Percentiles rank a stretch among this genome's conserved stretches.
These are phyloP conservation scores for Pseudorectes ferrugineus DNA, from an alignment of 2,113 vertebrate species.

Conservation along the genomic window DNA sequence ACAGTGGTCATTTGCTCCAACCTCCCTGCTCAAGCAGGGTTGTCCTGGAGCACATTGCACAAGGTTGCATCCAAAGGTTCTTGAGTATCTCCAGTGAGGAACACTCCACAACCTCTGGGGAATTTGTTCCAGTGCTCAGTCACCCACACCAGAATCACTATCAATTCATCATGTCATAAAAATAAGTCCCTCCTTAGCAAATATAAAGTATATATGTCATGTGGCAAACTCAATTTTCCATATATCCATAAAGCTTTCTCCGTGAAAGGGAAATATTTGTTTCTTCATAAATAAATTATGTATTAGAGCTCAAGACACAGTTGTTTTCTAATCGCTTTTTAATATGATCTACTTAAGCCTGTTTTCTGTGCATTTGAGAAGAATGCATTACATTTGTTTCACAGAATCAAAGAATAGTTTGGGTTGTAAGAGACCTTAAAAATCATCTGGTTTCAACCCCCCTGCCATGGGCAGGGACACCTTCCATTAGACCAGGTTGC, in stretches of 20 bases:
- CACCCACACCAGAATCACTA: background rate
- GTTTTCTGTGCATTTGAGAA: background rate
- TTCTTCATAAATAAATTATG: slow-evolving; percentile 43
- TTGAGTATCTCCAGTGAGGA: background rate
- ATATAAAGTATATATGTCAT: background rate
- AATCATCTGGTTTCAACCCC: background rate
- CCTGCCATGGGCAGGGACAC: background rate
- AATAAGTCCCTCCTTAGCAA: background rate
- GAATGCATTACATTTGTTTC: background rate
- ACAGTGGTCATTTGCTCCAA: background rate
- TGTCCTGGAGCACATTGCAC: background rate
- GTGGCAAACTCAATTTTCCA: background rate
- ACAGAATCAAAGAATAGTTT: background rate
- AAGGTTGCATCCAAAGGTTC: background rate
- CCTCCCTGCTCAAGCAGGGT: background rate
- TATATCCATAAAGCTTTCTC: background rate
- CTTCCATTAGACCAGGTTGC: background rate
- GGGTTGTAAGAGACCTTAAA: background rate
- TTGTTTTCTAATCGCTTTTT: background rate
- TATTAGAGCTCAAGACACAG: background rate
- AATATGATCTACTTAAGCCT: background rate
- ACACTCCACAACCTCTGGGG: background rate
- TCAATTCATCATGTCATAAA: background rate
- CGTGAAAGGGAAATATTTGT: slow-evolving; percentile 77
- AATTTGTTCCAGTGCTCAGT: background rate